Evolutionary conservation across 2,797 vertebrate species (phyloP).

Genomic region (Threskiornis aethiopicus): DNA sequence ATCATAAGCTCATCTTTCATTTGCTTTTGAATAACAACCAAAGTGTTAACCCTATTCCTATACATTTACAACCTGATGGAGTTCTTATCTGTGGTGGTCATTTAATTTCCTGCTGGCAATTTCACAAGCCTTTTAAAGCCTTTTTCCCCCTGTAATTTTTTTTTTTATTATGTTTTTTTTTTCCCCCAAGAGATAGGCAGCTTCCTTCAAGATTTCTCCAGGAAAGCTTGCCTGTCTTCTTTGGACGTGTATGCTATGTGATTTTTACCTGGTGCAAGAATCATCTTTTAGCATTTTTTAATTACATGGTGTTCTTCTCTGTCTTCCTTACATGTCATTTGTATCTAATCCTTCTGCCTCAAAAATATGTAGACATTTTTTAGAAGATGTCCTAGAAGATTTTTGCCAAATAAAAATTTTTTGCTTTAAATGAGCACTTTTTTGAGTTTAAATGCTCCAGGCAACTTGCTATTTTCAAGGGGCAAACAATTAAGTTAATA

Average conservation of each 20-base stretch:
- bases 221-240: not conserved
- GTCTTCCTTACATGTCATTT: not conserved
- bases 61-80: not conserved
- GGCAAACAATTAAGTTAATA: not conserved
- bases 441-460: not conserved
- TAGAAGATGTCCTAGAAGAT: not conserved
- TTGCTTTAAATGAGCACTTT: not conserved
- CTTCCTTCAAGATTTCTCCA: not conserved
- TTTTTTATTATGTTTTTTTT: no score
- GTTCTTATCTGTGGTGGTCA: slow-evolving; percentile 21
- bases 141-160: not conserved
- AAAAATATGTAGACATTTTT: not conserved
- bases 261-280: not conserved
- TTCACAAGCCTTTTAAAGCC: not conserved
- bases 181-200: not conserved
- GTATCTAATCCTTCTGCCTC: not conserved
- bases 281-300: not conserved
- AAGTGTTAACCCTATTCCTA: not conserved
- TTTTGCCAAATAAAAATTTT: not conserved
- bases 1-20: slow-evolving; percentile 44
- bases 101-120: slow-evolving; percentile 17
- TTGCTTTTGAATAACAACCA: slow-evolving; percentile 30
- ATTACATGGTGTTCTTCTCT: not conserved
- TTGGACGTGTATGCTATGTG: not conserved
- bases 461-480: not conserved